Conservation (phyloP, 2,797 vertebrate species). For the Brachyrhaphis roseni region DNA sequence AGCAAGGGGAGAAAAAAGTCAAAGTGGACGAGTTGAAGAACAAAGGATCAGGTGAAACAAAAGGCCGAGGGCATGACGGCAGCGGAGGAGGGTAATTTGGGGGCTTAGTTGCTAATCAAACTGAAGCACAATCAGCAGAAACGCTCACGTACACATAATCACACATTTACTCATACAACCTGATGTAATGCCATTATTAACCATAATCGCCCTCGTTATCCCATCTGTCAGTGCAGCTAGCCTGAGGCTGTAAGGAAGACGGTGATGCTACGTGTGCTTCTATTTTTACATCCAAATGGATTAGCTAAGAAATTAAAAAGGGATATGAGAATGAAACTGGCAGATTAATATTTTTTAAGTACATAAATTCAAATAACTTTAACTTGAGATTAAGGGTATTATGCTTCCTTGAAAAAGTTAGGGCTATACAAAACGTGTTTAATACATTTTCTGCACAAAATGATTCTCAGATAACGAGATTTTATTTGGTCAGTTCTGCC, state of each 20-base stretch:
- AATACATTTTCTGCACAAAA: too few relatives aligned
- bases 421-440: too few relatives aligned
- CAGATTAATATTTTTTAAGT: conserved; percentile 23
- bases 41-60: conserved; percentile 39
- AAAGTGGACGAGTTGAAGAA: conserved; percentile 40
- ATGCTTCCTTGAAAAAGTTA: too few relatives aligned
- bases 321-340: conserved; percentile 14
- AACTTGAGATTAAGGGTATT: neutral
- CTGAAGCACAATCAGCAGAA: conserved; percentile 44
- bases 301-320: conserved; percentile 37
- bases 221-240: conserved; percentile 69
- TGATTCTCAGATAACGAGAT: too few relatives aligned
- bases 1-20: conserved; percentile 27
- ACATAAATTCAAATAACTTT: conserved; percentile 14
- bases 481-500: too few relatives aligned
- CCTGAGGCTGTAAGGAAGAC: conserved; percentile 61
- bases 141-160: conserved; percentile 38
- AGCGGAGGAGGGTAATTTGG: conserved; percentile 45
- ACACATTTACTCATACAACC: conserved; percentile 33
- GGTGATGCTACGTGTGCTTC: conserved; percentile 43
- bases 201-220: conserved; percentile 73
- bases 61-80: conserved; percentile 15
- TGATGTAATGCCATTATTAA: conserved; percentile 73
- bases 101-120: conserved; percentile 67
- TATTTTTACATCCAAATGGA: conserved; percentile 27